Evolutionary conservation across 1,140 invertebrate species (phyloP).

Genomic region (Eurosta solidaginis): DNA sequence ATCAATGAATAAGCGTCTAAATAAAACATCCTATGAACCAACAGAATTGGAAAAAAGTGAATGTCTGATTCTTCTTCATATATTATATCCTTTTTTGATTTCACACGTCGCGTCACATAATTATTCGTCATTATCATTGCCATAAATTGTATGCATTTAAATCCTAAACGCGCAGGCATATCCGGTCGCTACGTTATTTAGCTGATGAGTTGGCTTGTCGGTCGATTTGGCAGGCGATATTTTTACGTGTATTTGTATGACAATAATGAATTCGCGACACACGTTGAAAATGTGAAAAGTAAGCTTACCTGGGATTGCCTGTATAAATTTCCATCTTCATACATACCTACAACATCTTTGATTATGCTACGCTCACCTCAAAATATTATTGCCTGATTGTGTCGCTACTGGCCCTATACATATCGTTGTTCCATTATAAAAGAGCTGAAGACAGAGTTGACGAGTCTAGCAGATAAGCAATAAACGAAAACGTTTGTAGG

Average conservation of each 20-base stretch:
- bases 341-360: neutral
- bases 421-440: too few species aligned
- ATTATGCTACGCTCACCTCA: neutral
- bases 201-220: too few species aligned
- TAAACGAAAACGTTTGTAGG: too few species aligned
- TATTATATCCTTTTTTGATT: neutral
- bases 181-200: neutral
- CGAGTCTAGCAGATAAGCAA: too few species aligned
- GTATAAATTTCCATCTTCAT: neutral
- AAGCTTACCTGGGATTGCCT: neutral
- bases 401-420: neutral
- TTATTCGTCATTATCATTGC: neutral
- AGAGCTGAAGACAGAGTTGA: too few species aligned
- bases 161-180: neutral
- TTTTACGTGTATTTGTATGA: too few species aligned
- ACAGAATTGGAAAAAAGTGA: neutral
- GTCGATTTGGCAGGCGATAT: too few species aligned
- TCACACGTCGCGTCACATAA: neutral
- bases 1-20: too few species aligned
- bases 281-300: too few species aligned
- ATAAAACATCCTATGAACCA: too few species aligned
- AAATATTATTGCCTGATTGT: neutral
- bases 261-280: too few species aligned
- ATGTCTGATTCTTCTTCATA: neutral
- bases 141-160: constrained; percentile 11